Evolutionary conservation across 1,140 invertebrate genomes (phyloP).

Genomic region (Eurosta solidaginis): DNA sequence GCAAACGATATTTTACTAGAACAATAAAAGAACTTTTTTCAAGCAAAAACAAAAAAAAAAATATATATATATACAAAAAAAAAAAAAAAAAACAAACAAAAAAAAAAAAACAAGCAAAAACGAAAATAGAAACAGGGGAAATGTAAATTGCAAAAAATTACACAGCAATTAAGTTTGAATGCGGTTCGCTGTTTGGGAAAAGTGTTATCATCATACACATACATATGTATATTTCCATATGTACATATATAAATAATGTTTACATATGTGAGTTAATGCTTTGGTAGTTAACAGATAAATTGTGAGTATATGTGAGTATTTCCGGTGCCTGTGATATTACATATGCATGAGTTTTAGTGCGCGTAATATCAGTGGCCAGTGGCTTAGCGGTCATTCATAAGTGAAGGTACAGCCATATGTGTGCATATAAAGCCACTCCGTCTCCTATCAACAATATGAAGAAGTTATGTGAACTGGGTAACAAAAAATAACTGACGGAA

Average conservation of each 20-base stretch:
- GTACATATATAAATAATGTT: not conserved
- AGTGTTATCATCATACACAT: not conserved
- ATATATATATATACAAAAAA: not conserved
- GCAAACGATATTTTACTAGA: not conserved
- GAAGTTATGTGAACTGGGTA: no score
- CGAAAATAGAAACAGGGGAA: not conserved
- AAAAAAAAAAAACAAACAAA: not conserved
- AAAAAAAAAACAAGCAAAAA: not conserved
- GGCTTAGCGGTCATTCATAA: not conserved
- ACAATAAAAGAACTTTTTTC: no score
- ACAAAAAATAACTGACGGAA: not conserved
- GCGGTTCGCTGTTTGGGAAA: not conserved
- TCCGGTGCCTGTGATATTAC: not conserved
- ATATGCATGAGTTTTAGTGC: not conserved
- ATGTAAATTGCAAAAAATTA: slow-evolving; percentile 16
- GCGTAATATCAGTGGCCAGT: not conserved
- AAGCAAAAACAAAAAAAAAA: no score
- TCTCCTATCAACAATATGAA: no score
- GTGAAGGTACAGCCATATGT: no score
- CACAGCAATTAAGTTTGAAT: slow-evolving; percentile 26
- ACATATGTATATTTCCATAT: not conserved
- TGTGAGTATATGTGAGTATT: not conserved
- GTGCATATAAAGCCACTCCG: no score
- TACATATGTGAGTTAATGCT: not conserved
- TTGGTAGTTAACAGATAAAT: no score